These are phyloP conservation scores for Porites evermanni DNA, from an alignment of 92 coral and sea anemone genomes.

Conservation along the genomic window DNA sequence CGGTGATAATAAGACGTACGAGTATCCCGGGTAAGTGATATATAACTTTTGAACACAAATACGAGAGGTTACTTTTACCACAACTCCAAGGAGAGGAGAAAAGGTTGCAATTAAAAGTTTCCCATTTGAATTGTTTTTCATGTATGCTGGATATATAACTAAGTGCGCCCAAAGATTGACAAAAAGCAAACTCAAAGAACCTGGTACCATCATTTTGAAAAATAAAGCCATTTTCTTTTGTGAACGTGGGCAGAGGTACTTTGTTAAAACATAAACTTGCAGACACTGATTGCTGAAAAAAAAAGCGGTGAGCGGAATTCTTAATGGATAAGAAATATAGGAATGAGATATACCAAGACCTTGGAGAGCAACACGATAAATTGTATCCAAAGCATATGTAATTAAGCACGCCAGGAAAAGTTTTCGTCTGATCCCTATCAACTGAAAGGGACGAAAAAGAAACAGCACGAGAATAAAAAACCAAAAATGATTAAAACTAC, in stretches of 20 bases:
- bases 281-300: too few species aligned
- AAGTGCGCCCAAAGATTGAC: too few species aligned
- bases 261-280: too few species aligned
- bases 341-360: too few species aligned
- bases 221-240: too few species aligned
- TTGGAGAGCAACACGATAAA: not conserved
- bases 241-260: too few species aligned
- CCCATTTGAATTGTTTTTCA: not conserved
- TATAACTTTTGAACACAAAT: slow-evolving; percentile 18
- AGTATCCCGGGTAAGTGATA: slow-evolving; percentile 20
- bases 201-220: too few species aligned
- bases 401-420: not conserved
- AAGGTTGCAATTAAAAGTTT: slow-evolving; percentile 3
- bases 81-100: slow-evolving; percentile 10
- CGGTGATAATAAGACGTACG: slow-evolving; percentile 15
- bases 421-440: not conserved
- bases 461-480: not conserved
- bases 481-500: not conserved
- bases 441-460: slow-evolving; percentile 9
- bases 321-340: too few species aligned
- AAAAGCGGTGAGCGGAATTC: too few species aligned
- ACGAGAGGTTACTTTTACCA: slow-evolving; percentile 1
- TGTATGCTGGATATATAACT: not conserved
- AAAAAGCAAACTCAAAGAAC: too few species aligned
- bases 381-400: not conserved